Base-by-base conservation (phyloP, 2,113 vertebrate species). In the Euleptes europaea region DNA sequence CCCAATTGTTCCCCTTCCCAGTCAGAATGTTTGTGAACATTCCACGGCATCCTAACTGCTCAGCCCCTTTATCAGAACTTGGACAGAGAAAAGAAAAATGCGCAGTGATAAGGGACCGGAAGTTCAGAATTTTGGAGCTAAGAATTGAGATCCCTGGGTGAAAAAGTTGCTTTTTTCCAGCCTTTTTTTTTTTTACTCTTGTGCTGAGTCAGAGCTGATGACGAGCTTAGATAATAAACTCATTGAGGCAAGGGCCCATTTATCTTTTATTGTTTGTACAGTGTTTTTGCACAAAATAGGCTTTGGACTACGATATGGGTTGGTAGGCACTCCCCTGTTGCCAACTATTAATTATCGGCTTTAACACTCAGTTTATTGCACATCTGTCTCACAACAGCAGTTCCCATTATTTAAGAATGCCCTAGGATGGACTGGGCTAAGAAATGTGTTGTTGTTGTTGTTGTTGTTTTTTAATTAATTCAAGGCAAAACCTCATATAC, bases 301-400 rank as follows among this genome's bases (percentile, higher is more conserved):
- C 28, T 54, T 70, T 78, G 38, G 28, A 60, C 83, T 47, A 44
- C 44, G 80, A 60, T 3, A 17, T 60, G 72, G 42, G 57, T 21
- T 66, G 49, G 42, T 35, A 76, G 49, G 51, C 75, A 44, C 31
- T 60, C 83, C 49, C 75, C 11, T 35, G 75, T 70, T 71, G 49
- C 75, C 51, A 78, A 44, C 38, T 47, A 84, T 78, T 84, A 84
- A 84, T 84, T 84, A 70, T 71, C 12, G 7, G 28, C 31, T 57
- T 78, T 71, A 71, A 44, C 75, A 47, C 78, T 71, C 75, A 17
- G 38, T 78, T 84, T 84, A 84, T 7, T 23, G 28, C 66, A 47
- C 83, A 78, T 78, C 75, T 84, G 83, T 47, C 70, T 84, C 75
- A 60, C 66, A 63, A 51, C 75, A 44, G 49, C 75, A 84, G 76